Percentiles rank a stretch among this genome's conserved stretches.
These are phyloP conservation scores for Lamellibrachia satsuma DNA, from an alignment of 2,888 invertebrate genomes.

Conservation along the genomic window DNA sequence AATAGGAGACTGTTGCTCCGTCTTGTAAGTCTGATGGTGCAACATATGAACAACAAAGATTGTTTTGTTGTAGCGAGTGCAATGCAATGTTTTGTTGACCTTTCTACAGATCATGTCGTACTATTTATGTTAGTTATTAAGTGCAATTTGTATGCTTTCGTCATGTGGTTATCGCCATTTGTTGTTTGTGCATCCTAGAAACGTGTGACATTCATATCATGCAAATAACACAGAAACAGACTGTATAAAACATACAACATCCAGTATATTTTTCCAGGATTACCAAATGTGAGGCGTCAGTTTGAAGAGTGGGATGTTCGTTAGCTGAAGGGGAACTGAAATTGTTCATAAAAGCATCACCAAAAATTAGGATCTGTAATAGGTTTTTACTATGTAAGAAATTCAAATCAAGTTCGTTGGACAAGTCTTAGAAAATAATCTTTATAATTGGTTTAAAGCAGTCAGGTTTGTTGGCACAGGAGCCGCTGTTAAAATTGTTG, in stretches of 20 bases:
- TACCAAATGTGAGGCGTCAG: neutral
- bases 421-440: neutral
- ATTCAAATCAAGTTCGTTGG: neutral
- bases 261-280: slow-evolving; percentile 5
- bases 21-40: neutral
- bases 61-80: neutral
- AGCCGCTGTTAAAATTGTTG: neutral
- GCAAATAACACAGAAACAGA: neutral
- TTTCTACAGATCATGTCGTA: neutral
- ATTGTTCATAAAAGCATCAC: neutral
- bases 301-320: neutral
- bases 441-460: neutral
- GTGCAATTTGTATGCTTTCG: neutral
- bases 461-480: neutral
- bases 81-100: slow-evolving; percentile 17
- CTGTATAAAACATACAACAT: neutral
- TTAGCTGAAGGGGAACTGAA: neutral
- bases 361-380: neutral
- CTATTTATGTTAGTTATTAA: slow-evolving; percentile 5
- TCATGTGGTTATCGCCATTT: neutral
- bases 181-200: neutral
- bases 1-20: neutral
- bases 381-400: neutral
- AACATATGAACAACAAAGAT: neutral
- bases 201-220: neutral